Conservation (phyloP, 37 sponge, comb jelly and placozoan species). For the Hexactinellida sp. region DNA sequence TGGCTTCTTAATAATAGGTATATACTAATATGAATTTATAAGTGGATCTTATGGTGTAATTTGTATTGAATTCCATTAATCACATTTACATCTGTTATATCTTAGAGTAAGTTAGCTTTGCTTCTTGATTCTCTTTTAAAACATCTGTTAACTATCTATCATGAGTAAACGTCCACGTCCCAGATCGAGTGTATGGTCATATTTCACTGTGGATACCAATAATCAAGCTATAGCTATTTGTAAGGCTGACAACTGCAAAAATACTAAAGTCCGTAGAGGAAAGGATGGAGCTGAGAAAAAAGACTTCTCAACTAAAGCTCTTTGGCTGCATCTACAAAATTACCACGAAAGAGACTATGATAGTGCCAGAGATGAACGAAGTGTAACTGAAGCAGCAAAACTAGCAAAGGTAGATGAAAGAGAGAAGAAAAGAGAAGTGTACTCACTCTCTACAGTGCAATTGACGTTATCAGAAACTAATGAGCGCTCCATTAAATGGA, state of each 20-base stretch:
- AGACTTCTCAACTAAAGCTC: background rate
- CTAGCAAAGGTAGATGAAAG: background rate
- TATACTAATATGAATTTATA: background rate
- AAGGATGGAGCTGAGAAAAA: background rate
- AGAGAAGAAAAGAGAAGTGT: background rate
- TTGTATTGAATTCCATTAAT: background rate
- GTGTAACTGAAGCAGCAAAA: background rate
- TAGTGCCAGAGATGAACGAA: too few relatives aligned
- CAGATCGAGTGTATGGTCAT: too few relatives aligned
- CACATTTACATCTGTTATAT: too few relatives aligned
- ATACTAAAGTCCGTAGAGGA: background rate
- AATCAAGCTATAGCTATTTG: background rate
- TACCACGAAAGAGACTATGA: background rate
- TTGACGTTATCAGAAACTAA: background rate
- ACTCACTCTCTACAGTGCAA: background rate
- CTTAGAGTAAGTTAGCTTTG: background rate
- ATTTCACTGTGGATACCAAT: background rate
- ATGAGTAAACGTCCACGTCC: background rate
- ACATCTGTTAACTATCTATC: background rate
- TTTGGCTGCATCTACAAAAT: background rate
- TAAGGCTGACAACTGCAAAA: too few relatives aligned
- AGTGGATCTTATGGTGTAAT: background rate
- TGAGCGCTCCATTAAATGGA: background rate
- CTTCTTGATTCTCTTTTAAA: background rate
- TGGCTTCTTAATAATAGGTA: background rate